Evolutionary conservation across 2,113 vertebrate species (phyloP), one percentile per base, ranked within the genome.

Genomic region (Miniopterus natalensis): DNA sequence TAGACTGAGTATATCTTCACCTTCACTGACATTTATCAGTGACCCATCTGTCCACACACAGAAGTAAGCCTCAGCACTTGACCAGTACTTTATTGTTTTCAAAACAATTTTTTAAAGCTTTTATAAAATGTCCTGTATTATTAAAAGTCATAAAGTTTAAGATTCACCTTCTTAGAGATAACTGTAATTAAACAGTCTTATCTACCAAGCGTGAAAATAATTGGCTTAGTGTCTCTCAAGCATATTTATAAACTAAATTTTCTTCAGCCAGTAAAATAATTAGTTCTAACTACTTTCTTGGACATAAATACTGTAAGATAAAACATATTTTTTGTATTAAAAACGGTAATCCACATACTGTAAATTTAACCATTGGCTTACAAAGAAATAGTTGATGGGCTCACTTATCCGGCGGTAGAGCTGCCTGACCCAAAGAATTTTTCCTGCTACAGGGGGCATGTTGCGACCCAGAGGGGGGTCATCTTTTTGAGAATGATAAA

Each of bases 361-460:
- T 27, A 80, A 88, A 92, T 63, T 29, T 73, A 83, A 92, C 59
- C 57, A 75, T 47, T 85, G 77, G 27, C 98, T 98, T 98, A 99
- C 99, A 84, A 99, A 97, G 65, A 99, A 98, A 97, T 98, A 99
- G 70, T 42, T 96, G 71, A 99, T 99, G 87, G 99, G 99, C 77
- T 99, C 98, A 65, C 98, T 98, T 97, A 99, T 97, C 94, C 98
- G 98, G 66, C 96, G 98, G 96, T 98, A 99, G 13, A 99, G 98
- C 88, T 99, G 98, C 83, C 98, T 98, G 91, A 96, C 99, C 99
- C 99, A 99, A 10, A 98, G 29, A 92, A 99, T 99, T 96, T 97
- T 99, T 93, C 99, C 99, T 92, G 99, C 98, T 88, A 99, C 84
- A 6, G 99, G 99, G 71, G 99, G 98, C 98, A 99, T 98, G 94